A percentile compares a stretch with the other conserved stretches of the same genome.
phyloP scores from a whole-genome alignment of 1,140 invertebrate genomes.

The Archivesica marissinica region DNA sequence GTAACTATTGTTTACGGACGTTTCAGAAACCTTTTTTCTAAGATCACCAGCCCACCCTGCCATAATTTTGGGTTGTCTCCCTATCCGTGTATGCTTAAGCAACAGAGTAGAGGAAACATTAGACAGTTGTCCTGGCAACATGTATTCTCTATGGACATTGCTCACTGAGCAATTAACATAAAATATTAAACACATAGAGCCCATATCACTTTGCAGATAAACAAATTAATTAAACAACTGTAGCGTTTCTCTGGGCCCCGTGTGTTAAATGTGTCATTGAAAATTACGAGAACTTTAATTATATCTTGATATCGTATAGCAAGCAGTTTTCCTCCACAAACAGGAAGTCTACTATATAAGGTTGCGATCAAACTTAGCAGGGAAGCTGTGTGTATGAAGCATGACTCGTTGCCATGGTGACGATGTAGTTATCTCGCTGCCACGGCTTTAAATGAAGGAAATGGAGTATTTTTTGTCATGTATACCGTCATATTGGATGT shows the following conservation, averaged over 20 bases:
- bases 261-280: conserved; percentile 26
- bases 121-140: not conserved
- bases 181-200: conserved; percentile 16
- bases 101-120: not conserved
- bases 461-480: conserved; percentile 54
- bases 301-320: conserved; percentile 37
- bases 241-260: not conserved
- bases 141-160: not conserved
- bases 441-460: conserved; percentile 54
- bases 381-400: conserved; percentile 55
- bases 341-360: conserved; percentile 41
- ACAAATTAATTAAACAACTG: conserved; percentile 32
- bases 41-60: too few relatives aligned
- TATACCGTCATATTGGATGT: conserved; percentile 48
- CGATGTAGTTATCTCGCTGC: conserved; percentile 41
- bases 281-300: conserved; percentile 38
- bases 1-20: too few relatives aligned
- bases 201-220: conserved; percentile 3
- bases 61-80: too few relatives aligned
- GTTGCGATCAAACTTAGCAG: conserved; percentile 22
- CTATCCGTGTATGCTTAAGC: too few relatives aligned
- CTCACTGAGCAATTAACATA: conserved; percentile 9
- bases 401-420: conserved; percentile 60
- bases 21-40: too few relatives aligned
- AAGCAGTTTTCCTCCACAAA: not conserved